Conservation (phyloP, 2,888 invertebrate genomes). For the Limnephilus rhombicus region DNA sequence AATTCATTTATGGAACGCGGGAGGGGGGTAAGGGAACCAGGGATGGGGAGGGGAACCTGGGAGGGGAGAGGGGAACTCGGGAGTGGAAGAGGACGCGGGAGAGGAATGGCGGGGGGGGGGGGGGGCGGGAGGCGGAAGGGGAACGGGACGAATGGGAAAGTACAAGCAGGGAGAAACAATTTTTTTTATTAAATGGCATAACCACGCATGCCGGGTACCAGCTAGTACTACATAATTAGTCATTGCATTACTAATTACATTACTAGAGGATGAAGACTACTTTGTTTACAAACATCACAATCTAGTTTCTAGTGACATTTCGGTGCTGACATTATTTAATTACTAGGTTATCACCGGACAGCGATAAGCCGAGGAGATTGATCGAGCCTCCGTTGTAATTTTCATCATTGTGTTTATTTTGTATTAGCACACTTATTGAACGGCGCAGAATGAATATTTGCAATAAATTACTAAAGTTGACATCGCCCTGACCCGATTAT, state of each 20-base stretch:
- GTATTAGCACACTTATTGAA: neutral
- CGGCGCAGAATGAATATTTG: slow-evolving; percentile 9
- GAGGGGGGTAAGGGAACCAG: no score
- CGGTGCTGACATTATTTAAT: neutral
- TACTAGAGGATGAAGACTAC: neutral
- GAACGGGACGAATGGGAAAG: no score
- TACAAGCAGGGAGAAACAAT: no score
- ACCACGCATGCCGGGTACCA: neutral
- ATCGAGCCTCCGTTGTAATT: neutral
- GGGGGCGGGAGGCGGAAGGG: no score
- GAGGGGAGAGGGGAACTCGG: no score
- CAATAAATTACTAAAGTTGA: slow-evolving; percentile 41
- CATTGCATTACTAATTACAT: neutral
- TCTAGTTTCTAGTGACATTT: neutral
- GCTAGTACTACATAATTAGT: neutral
- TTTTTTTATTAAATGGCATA: no score
- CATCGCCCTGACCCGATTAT: slow-evolving; percentile 44
- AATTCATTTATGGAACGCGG: no score
- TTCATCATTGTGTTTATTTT: neutral
- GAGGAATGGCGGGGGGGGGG: no score
- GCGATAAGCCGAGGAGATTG: neutral
- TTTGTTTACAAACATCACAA: neutral
- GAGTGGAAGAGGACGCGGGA: no score
- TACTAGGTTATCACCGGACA: neutral
- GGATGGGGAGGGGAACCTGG: no score